Percentiles rank a stretch among this genome's conserved stretches.
Conservation (phyloP, 2,113 vertebrate species). For the Apodemus speciosus region DNA sequence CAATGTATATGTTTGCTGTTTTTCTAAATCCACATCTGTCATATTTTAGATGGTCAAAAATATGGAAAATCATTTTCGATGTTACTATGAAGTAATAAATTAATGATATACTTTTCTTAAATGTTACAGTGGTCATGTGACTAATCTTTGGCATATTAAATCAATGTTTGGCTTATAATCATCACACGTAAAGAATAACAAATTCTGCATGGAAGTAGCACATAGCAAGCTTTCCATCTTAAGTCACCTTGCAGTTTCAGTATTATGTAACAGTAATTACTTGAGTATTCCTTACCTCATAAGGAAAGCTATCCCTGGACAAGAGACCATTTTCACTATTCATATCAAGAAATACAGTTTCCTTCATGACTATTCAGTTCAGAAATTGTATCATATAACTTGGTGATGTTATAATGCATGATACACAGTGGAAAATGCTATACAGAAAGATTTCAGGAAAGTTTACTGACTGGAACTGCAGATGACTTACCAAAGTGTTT, state of each 20-base stretch:
- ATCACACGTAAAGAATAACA: not conserved
- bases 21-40: not conserved
- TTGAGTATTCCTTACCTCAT: not conserved
- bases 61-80: not conserved
- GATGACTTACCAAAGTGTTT: not conserved
- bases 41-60: constrained; percentile 24
- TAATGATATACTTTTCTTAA: not conserved
- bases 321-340: constrained; percentile 68
- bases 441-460: constrained; percentile 46
- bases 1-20: constrained; percentile 2
- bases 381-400: not conserved
- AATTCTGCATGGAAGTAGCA: not conserved
- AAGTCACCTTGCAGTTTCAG: constrained; percentile 41
- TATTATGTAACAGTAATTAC: constrained; percentile 35
- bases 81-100: not conserved
- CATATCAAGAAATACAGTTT: constrained; percentile 50
- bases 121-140: not conserved
- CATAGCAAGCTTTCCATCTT: not conserved
- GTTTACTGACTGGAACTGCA: constrained; percentile 44
- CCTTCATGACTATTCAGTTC: constrained; percentile 44
- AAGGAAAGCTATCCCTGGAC: constrained; percentile 26
- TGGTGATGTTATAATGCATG: constrained; percentile 28
- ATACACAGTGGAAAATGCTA: constrained; percentile 4
- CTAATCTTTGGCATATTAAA: not conserved
- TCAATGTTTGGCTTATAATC: constrained; percentile 20